These are phyloP conservation scores for Syrrhaptes paradoxus DNA, from an alignment of 2,113 vertebrate genomes.

Conservation along the genomic window DNA sequence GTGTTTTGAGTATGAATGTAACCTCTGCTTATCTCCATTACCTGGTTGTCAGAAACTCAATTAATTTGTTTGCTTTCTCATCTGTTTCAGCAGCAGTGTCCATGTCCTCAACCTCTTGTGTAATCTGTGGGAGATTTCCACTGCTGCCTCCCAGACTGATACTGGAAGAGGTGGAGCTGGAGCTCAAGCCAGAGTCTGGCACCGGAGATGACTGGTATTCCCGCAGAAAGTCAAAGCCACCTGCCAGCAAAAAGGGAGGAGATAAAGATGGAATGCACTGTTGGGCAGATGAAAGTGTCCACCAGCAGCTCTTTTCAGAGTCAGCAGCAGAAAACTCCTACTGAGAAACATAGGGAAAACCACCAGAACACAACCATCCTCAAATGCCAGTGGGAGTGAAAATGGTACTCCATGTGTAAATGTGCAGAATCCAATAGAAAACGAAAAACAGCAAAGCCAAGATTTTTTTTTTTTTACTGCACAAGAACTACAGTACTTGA, in stretches of 20 bases:
- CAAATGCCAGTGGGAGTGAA: accelerated
- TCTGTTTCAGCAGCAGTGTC: conserved; percentile 84
- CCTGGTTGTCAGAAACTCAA: conserved; percentile 98
- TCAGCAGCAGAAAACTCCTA: neutral
- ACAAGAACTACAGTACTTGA: neutral
- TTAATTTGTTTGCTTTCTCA: conserved; percentile 96
- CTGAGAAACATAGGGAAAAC: neutral
- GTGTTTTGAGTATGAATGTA: accelerated
- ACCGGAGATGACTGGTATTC: conserved; percentile 93
- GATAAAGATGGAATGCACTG: conserved; percentile 31
- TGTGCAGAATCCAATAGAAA: neutral
- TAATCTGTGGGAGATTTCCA: conserved; percentile 92
- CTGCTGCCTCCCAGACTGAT: conserved; percentile 95
- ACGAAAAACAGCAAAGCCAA: neutral
- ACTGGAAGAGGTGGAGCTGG: conserved; percentile 95
- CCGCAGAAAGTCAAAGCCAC: conserved; percentile 92
- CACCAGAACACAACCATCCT: neutral
- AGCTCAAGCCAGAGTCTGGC: conserved; percentile 93
- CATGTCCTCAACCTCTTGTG: conserved; percentile 90
- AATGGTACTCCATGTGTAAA: neutral
- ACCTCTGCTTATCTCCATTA: conserved; percentile 58
- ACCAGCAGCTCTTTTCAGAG: neutral
- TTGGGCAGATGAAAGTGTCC: neutral
- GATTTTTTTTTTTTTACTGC: neutral
- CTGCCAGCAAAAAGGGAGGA: conserved; percentile 69